Evolutionary conservation across 2,888 invertebrate genomes (phyloP).

Genomic region (Lordiphosa andalusiaca): DNA sequence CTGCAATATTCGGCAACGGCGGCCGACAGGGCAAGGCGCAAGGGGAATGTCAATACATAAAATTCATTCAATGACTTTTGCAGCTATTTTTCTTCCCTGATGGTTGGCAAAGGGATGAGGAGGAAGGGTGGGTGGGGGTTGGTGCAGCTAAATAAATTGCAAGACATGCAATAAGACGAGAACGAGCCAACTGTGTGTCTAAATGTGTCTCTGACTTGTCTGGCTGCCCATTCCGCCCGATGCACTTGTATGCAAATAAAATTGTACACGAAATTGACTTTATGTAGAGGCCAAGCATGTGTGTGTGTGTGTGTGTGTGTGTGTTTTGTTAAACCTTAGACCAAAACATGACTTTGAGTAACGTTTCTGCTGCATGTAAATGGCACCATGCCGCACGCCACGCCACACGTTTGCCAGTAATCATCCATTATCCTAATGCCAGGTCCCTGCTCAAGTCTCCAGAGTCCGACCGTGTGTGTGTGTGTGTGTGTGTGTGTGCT

Average conservation of each 20-base stretch:
- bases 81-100: constrained; percentile 61
- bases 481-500: constrained; percentile 19
- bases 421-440: constrained; percentile 77
- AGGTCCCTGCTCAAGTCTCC: constrained; percentile 51
- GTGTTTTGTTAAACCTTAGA: constrained; percentile 37
- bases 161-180: constrained; percentile 71
- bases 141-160: constrained; percentile 71
- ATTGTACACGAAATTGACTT: constrained; percentile 74
- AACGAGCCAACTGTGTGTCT: constrained; percentile 58
- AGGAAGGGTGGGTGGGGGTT: background rate
- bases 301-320: constrained; percentile 7
- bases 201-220: constrained; percentile 40
- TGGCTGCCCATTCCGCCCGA: constrained; percentile 15
- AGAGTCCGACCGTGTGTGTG: constrained; percentile 39
- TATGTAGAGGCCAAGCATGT: constrained; percentile 22
- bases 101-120: background rate
- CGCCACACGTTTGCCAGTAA: constrained; percentile 71
- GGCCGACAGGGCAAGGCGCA: constrained; percentile 3
- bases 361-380: constrained; percentile 70
- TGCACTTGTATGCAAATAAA: constrained; percentile 65
- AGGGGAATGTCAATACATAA: constrained; percentile 62
- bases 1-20: constrained; percentile 52
- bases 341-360: constrained; percentile 71
- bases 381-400: constrained; percentile 57
- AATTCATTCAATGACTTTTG: constrained; percentile 66